Conservation (phyloP, 1,140 invertebrate genomes). For the Lamellibrachia luymesi region DNA sequence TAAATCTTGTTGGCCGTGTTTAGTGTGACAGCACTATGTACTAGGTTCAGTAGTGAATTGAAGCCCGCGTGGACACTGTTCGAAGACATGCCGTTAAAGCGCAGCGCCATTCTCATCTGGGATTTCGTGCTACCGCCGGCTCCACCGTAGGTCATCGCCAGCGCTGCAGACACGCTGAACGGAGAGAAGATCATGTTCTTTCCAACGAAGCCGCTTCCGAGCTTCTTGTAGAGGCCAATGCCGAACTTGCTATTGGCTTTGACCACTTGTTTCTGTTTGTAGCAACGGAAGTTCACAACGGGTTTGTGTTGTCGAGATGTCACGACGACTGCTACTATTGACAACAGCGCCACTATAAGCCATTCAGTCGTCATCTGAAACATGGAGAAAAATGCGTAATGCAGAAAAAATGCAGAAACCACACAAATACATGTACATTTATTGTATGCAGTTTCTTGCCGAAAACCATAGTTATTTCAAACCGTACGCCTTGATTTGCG, state of each 20-base stretch:
- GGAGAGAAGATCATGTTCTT: slow-evolving; percentile 19
- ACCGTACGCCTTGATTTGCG: too few relatives aligned
- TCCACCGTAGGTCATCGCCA: slow-evolving; percentile 79
- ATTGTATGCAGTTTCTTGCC: too few relatives aligned
- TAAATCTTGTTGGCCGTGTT: neutral
- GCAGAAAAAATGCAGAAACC: neutral
- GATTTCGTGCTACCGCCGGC: slow-evolving; percentile 69
- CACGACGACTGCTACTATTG: neutral
- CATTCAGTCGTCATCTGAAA: too few relatives aligned
- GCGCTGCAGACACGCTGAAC: slow-evolving; percentile 77
- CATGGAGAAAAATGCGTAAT: too few relatives aligned
- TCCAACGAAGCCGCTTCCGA: neutral
- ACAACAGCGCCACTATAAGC: too few relatives aligned
- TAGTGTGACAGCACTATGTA: neutral
- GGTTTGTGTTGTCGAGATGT: neutral
- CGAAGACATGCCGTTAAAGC: slow-evolving; percentile 12
- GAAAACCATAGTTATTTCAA: too few relatives aligned
- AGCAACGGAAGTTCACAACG: neutral
- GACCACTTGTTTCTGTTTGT: neutral
- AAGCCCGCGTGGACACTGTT: neutral
- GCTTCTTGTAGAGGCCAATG: neutral
- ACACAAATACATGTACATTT: too few relatives aligned
- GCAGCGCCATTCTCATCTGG: slow-evolving; percentile 26
- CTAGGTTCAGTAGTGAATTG: neutral
- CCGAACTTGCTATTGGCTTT: slow-evolving; percentile 10